Evolutionary conservation across 1,140 invertebrate genomes (phyloP).

Genomic region (Propsilocerus akamusi): DNA sequence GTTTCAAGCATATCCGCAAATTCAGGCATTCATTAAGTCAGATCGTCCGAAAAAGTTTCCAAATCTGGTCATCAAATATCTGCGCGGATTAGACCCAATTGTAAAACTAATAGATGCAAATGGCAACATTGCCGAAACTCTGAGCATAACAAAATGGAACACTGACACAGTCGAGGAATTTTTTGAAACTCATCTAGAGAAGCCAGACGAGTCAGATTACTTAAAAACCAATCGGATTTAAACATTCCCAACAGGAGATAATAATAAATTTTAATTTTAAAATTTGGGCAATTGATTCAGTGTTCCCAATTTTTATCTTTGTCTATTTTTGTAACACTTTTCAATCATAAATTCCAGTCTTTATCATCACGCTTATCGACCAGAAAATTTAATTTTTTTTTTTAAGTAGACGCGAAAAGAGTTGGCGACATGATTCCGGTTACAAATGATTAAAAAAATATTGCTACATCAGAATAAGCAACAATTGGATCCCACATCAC

Average conservation of each 20-base stretch:
- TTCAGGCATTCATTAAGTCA: constrained; percentile 88
- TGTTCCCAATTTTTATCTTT: neutral
- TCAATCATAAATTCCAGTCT: neutral
- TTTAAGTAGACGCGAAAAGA: too few species aligned
- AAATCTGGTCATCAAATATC: constrained; percentile 75
- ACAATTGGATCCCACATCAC: neutral
- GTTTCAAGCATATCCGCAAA: constrained; percentile 88
- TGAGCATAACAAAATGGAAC: constrained; percentile 94
- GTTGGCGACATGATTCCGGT: neutral
- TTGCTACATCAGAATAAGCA: neutral
- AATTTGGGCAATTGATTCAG: too few species aligned
- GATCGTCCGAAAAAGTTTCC: constrained; percentile 69
- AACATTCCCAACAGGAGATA: too few species aligned
- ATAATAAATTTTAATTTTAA: too few species aligned
- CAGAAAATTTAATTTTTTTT: neutral
- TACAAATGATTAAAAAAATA: neutral
- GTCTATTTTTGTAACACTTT: neutral
- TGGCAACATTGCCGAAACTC: constrained; percentile 61
- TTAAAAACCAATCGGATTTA: constrained; percentile 38
- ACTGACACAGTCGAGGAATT: constrained; percentile 93
- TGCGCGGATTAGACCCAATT: constrained; percentile 77
- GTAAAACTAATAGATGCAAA: constrained; percentile 76
- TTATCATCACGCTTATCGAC: neutral
- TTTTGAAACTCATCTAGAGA: constrained; percentile 60
- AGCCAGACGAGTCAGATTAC: constrained; percentile 28